Base-by-base conservation (phyloP, 2,113 vertebrate genomes). In the Sitta europaea region DNA sequence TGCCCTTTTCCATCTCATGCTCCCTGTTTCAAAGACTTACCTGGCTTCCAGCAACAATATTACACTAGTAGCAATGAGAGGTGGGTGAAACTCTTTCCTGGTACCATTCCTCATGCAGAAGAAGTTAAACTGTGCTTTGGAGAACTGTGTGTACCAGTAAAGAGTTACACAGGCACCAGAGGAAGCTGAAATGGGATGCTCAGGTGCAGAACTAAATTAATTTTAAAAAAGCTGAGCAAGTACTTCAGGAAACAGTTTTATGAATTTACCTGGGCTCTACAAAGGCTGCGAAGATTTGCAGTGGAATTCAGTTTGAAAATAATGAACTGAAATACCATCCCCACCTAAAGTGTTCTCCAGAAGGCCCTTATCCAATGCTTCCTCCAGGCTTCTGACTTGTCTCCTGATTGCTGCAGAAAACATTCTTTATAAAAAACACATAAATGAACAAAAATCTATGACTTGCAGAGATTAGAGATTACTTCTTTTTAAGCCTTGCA, bases 181-280 rank as follows among this genome's bases (percentile, higher is more conserved):
- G 54, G 27, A 76, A 79, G 38, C 38, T 38, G 66, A 68, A 79
- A 27, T 14, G 2, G 84, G 50, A 91, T 42, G n/a, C 58, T 59
- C 71, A 91, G 70, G 70, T 92, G 42, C 62, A 91, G 76, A 94
- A 79, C 21, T 73, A 84, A 91, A 96, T 68, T 92, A 6, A 73
- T 67, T 88, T 93, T 38, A 4, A 83, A 93, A 90, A 66, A 29
- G 38, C 67, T 91, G 76, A 95, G 68, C n/a, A 82, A 78, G 82
- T 82, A 78, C 78, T 92, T 92, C 38, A 67, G 35, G 65, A 48
- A 91, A 79, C 29, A 85, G 31, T 48, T 86, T 89, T 63, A 92
- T 71, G 53, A 88, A 75, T 67, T 86, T 90, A 65, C 7, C 5
- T 51, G 83, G 62, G 19, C 47, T 87, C 24, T 61, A 61, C 50